Conservation (phyloP, 2,113 vertebrate genomes). For the Oenanthe melanoleuca region DNA sequence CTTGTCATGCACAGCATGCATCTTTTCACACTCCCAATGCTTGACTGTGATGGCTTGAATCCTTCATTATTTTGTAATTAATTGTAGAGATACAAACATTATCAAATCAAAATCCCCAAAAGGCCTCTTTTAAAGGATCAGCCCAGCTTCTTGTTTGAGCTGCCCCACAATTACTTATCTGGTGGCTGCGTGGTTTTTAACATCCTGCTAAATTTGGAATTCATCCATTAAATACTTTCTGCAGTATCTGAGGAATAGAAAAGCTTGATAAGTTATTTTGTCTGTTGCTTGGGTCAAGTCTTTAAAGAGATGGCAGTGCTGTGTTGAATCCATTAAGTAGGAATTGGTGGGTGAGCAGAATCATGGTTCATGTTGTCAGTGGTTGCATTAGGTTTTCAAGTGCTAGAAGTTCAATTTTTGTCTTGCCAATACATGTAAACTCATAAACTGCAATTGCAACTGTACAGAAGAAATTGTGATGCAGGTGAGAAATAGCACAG, state of each 20-base stretch:
- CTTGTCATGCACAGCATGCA: slow-evolving; percentile 18
- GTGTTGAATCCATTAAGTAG: neutral
- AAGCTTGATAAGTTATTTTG: neutral
- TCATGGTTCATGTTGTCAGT: neutral
- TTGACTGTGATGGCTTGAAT: slow-evolving; percentile 12
- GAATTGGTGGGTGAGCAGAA: neutral
- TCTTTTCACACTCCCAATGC: slow-evolving; percentile 1
- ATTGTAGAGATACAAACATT: slow-evolving; percentile 40
- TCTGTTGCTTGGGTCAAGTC: neutral
- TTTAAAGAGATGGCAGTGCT: neutral
- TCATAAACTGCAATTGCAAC: slow-evolving; percentile 24
- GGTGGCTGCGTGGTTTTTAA: slow-evolving; percentile 61
- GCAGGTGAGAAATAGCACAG: slow-evolving; percentile 46
- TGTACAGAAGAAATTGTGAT: slow-evolving; percentile 52
- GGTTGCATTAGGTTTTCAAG: neutral
- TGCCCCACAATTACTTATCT: slow-evolving; percentile 54
- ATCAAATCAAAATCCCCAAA: slow-evolving; percentile 39
- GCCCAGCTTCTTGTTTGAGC: slow-evolving; percentile 52
- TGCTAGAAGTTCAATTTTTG: neutral
- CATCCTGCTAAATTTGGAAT: slow-evolving; percentile 63
- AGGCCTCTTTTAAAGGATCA: slow-evolving; percentile 17
- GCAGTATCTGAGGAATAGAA: slow-evolving; percentile 36
- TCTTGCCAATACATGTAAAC: neutral
- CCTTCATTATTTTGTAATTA: slow-evolving; percentile 45
- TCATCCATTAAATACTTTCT: slow-evolving; percentile 47